Evolutionary conservation across 2,888 invertebrate species (phyloP).

Genomic region (Stegana nigrithorax): DNA sequence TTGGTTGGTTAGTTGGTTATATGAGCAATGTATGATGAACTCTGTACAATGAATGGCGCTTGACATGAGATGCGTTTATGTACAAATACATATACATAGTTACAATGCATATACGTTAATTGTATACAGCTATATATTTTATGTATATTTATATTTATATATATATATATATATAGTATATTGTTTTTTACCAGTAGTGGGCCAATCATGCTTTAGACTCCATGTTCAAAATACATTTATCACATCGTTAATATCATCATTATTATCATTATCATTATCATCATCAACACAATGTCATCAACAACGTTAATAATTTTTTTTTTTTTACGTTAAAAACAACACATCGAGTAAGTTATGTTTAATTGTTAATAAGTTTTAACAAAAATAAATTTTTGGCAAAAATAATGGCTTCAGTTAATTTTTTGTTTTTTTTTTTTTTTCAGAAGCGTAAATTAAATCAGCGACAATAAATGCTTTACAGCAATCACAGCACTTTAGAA

Average conservation of each 20-base stretch:
- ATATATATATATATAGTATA: conserved; percentile 19
- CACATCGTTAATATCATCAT: conserved; percentile 55
- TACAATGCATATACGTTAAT: too few species aligned
- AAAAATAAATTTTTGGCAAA: too few species aligned
- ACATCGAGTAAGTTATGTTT: conserved; percentile 43
- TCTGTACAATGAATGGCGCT: conserved; percentile 9
- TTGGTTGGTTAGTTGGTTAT: too few species aligned
- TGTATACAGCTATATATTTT: too few species aligned
- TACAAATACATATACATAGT: too few species aligned
- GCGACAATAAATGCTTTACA: conserved; percentile 46
- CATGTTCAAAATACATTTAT: conserved; percentile 50
- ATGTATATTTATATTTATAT: conserved; percentile 16
- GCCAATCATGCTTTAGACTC: conserved; percentile 68
- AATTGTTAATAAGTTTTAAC: conserved; percentile 18
- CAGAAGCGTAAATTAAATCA: conserved; percentile 51
- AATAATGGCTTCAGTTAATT: background rate
- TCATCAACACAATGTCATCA: conserved; percentile 23
- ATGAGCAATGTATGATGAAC: conserved; percentile 22
- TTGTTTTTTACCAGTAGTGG: conserved; percentile 67
- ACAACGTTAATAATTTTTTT: conserved; percentile 19
- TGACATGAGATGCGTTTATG: conserved; percentile 5
- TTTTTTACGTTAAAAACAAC: conserved; percentile 30
- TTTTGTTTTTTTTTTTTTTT: conserved; percentile 22
- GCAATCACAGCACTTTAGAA: conserved; percentile 19
- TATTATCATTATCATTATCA: conserved; percentile 35